Evolutionary conservation across 2,113 vertebrate genomes (phyloP).

Genomic region (Dolichotis patagonum): DNA sequence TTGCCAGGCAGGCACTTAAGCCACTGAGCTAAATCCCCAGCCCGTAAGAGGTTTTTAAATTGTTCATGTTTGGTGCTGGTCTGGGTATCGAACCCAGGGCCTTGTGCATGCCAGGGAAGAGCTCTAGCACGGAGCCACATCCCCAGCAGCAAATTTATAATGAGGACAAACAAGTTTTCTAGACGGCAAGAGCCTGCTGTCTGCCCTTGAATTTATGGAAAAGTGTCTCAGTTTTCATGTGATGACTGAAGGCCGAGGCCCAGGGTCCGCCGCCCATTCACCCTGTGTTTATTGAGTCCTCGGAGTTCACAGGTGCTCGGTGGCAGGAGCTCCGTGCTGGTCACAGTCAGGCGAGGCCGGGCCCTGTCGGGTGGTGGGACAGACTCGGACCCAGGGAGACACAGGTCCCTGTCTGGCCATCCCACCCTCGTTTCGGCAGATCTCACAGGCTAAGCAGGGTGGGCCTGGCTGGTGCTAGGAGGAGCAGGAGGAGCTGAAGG

Average conservation of each 20-base stretch:
- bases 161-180: neutral
- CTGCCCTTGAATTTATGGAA: conserved; percentile 10
- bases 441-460: neutral
- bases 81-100: neutral
- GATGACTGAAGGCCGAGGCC: neutral
- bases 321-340: neutral
- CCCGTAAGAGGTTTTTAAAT: neutral
- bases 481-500: neutral
- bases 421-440: neutral
- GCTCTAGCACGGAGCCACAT: neutral
- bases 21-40: neutral
- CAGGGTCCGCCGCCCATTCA: neutral
- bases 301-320: neutral
- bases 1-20: too few relatives aligned
- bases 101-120: neutral
- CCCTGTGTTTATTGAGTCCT: neutral
- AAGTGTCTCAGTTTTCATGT: neutral
- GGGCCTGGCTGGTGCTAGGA: neutral
- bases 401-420: neutral
- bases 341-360: neutral
- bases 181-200: neutral
- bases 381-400: neutral
- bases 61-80: neutral
- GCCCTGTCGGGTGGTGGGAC: accelerated
- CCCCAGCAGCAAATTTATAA: neutral